Percentiles rank a stretch among this genome's conserved stretches.
These are phyloP conservation scores for Alauda arvensis DNA, from an alignment of 2,797 vertebrate species.

Conservation along the genomic window DNA sequence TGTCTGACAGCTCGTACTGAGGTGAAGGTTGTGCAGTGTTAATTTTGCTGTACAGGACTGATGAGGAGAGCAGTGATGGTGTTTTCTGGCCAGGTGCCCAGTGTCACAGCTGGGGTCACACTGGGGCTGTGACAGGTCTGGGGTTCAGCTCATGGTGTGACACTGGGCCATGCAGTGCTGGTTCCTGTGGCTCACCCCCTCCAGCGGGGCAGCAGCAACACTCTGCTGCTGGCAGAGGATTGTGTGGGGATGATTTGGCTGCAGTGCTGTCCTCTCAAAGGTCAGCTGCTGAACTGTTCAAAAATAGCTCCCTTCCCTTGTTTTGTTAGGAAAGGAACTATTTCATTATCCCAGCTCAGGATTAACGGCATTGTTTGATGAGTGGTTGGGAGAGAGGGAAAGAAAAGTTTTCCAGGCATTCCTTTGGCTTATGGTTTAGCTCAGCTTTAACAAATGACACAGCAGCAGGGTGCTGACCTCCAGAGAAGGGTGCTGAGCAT, in stretches of 20 bases:
- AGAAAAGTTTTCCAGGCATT: not conserved
- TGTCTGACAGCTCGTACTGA: not conserved
- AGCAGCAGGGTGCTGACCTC: not conserved
- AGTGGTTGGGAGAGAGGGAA: not conserved
- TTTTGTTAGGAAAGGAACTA: not conserved
- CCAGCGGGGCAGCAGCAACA: not conserved
- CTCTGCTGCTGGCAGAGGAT: not conserved
- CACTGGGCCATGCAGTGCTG: not conserved
- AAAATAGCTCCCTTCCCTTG: not conserved
- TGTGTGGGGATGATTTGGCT: rapidly evolving
- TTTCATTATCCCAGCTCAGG: not conserved
- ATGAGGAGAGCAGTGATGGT: not conserved
- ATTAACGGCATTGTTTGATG: not conserved
- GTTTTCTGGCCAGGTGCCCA: not conserved
- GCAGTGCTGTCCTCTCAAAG: not conserved
- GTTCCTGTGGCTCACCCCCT: too few species aligned
- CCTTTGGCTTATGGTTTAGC: not conserved
- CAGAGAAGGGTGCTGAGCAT: not conserved
- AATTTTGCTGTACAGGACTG: not conserved
- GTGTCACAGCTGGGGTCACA: not conserved
- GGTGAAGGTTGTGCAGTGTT: rapidly evolving
- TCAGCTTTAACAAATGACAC: not conserved
- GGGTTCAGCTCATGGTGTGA: not conserved
- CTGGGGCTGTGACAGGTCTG: rapidly evolving
- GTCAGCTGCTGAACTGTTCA: not conserved